Percentiles rank a stretch among this genome's conserved stretches.
These are phyloP conservation scores for Anguilla anguilla DNA, from an alignment of 2,797 vertebrate genomes.

Conservation along the genomic window DNA sequence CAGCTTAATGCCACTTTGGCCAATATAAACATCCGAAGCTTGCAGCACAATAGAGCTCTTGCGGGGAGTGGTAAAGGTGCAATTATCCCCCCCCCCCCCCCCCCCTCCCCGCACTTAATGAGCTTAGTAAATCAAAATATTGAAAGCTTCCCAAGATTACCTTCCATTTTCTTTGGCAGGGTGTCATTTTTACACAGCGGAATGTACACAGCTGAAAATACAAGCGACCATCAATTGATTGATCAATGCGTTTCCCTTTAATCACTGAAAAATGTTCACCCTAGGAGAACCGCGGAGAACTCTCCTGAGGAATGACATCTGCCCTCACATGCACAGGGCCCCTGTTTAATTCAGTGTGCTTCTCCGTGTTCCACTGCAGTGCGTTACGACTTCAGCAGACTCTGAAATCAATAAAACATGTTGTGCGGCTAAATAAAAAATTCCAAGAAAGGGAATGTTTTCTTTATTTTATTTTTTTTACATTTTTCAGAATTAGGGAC, in stretches of 20 bases:
- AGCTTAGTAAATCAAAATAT: constrained; percentile 5
- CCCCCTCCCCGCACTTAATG: neutral
- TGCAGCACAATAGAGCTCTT: neutral
- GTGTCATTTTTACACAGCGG: neutral
- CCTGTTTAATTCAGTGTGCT: neutral
- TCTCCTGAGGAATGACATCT: neutral
- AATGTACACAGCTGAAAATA: neutral
- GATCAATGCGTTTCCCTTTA: neutral
- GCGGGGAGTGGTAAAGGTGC: neutral
- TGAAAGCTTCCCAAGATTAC: neutral
- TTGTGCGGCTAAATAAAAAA: neutral
- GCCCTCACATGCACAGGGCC: neutral
- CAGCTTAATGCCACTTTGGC: neutral
- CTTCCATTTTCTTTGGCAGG: neutral
- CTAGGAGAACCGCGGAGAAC: neutral
- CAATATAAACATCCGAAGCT: neutral
- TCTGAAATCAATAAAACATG: neutral
- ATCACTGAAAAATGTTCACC: neutral
- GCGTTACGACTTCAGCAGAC: neutral
- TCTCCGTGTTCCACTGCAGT: neutral
- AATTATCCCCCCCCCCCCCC: neutral
- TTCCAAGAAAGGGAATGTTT: neutral
- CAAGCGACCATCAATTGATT: neutral
- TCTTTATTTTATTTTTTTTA: no score
- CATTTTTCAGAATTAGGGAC: neutral